phyloP scores from a whole-genome alignment of 2,797 vertebrate species.

The Melanotaenia parkinsoni region DNA sequence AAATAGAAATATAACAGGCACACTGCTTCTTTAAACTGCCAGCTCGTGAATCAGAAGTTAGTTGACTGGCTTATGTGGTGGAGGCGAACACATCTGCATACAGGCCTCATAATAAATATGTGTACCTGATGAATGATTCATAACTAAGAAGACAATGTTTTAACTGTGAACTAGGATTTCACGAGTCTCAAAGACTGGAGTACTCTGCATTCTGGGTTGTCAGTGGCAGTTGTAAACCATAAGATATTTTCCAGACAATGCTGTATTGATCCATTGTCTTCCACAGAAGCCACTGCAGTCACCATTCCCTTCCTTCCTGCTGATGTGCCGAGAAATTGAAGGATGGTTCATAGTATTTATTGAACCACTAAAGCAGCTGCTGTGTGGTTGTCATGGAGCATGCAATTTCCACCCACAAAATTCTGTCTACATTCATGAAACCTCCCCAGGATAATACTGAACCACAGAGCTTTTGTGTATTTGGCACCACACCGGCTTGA shows the following conservation, averaged over 20 bases:
- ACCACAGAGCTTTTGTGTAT: neutral
- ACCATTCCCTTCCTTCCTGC: constrained; percentile 16
- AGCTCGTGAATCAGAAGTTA: constrained; percentile 21
- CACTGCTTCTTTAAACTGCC: neutral
- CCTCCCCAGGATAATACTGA: neutral
- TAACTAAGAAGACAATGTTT: constrained; percentile 24
- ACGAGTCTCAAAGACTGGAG: neutral
- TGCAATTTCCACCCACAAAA: neutral
- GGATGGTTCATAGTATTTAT: constrained; percentile 23
- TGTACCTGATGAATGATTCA: constrained; percentile 62
- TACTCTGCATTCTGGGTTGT: constrained; percentile 16
- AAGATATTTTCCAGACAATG: constrained; percentile 28
- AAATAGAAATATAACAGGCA: too few species aligned
- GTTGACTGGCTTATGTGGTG: constrained; percentile 2
- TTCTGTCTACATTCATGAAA: neutral
- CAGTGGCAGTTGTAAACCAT: constrained; percentile 19
- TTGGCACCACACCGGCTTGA: neutral
- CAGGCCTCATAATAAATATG: constrained; percentile 19
- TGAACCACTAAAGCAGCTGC: constrained; percentile 20
- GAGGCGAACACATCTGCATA: constrained; percentile 24
- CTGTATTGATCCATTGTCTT: constrained; percentile 35
- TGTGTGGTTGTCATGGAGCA: constrained; percentile 1
- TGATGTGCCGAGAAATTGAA: constrained; percentile 28
- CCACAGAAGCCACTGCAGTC: constrained; percentile 9
- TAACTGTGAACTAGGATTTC: constrained; percentile 14